phyloP scores from a whole-genome alignment of 2,888 invertebrate species.

The Melanophora roralis region DNA sequence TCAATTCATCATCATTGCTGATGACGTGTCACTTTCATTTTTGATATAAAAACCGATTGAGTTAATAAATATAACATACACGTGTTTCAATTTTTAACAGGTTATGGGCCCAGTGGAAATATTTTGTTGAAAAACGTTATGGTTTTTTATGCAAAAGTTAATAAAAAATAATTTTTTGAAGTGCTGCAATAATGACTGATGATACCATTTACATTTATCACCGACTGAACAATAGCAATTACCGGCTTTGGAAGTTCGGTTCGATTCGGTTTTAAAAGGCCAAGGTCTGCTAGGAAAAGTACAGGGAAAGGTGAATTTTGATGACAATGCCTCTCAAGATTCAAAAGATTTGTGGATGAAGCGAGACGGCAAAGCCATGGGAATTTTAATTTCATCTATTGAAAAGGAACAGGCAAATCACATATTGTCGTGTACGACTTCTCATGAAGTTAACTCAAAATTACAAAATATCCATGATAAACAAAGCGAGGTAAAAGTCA shows the following conservation, averaged over 20 bases:
- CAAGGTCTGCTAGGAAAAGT: constrained; percentile 24
- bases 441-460: constrained; percentile 8
- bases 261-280: constrained; percentile 47
- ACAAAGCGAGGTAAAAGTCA: constrained; percentile 39
- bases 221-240: constrained; percentile 34
- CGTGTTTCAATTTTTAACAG: constrained; percentile 23
- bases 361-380: constrained; percentile 27
- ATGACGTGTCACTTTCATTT: no score
- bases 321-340: constrained; percentile 29
- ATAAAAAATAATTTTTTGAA: background rate
- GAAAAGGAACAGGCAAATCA: constrained; percentile 33
- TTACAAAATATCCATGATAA: constrained; percentile 26
- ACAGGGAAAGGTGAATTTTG: constrained; percentile 20
- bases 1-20: no score
- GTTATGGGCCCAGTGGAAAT: constrained; percentile 20
- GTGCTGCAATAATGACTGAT: constrained; percentile 12
- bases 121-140: constrained; percentile 3
- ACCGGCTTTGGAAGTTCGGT: constrained; percentile 33
- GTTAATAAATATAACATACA: no score
- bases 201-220: constrained; percentile 37
- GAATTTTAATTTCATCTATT: constrained; percentile 33
- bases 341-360: constrained; percentile 38
- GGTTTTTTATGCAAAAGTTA: no score
- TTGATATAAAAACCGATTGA: no score
- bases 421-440: constrained; percentile 23